phyloP scores from a whole-genome alignment of 2,888 invertebrate species.

The Dione juno region DNA sequence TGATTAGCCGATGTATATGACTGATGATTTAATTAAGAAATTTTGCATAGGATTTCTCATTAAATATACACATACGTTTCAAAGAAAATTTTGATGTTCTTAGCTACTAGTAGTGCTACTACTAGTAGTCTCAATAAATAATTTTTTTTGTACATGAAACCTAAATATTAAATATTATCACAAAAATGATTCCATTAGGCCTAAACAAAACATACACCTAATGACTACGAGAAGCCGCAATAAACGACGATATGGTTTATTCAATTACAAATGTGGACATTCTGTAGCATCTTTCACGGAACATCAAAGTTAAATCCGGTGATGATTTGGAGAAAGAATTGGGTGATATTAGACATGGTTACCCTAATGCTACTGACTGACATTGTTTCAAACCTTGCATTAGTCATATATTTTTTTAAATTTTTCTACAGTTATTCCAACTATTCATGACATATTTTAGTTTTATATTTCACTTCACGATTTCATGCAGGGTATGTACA shows the following conservation, averaged over 20 bases:
- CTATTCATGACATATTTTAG: too few species aligned
- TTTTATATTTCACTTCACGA: too few species aligned
- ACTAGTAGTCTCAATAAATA: too few species aligned
- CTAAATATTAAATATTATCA: too few species aligned
- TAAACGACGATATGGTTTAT: constrained; percentile 69
- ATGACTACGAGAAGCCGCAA: constrained; percentile 55
- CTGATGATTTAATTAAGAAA: neutral
- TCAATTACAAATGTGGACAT: constrained; percentile 56
- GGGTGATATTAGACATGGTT: constrained; percentile 19
- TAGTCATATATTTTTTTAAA: neutral
- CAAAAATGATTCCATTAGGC: neutral
- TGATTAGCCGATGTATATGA: neutral
- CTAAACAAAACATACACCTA: neutral
- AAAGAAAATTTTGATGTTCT: too few species aligned
- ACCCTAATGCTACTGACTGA: constrained; percentile 18
- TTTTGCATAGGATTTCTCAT: neutral
- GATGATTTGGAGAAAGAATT: constrained; percentile 35
- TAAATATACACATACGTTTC: too few species aligned
- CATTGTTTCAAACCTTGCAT: constrained; percentile 11
- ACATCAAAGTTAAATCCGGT: constrained; percentile 33
- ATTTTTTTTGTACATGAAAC: too few species aligned
- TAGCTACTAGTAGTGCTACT: too few species aligned
- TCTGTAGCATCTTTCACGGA: constrained; percentile 37
- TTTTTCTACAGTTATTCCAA: neutral
- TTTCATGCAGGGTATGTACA: too few species aligned